Base-by-base conservation (phyloP, 2,797 vertebrate genomes). In the Sparus aurata region DNA sequence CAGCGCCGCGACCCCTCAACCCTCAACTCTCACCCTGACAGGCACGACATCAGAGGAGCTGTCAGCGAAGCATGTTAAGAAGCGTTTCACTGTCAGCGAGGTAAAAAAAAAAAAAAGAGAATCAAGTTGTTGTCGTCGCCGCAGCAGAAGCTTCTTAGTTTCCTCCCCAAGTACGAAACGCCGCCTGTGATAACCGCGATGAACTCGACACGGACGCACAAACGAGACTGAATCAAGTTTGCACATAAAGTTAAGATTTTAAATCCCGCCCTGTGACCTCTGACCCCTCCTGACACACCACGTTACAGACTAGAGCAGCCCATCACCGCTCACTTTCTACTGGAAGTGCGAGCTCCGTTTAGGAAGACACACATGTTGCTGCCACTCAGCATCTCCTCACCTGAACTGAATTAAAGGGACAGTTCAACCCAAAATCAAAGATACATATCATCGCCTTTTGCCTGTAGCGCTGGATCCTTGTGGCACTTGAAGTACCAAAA, bases 1-100 rank as follows among this genome's bases (percentile, higher is more conserved):
- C 84, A 86, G 80, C 87, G 73, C 69, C 60, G 1, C 25, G 80
- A 82, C 86, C 89, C 76, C 77, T 87, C 46, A 82, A 77, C 91
- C 25, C 63, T 85, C 2, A 88, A 85, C 89, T 83, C 75, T 90
- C 64, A 86, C 86, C 88, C 69, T 30, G 30, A 73, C 73, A 82
- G 77, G 70, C 79, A 75, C 38, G 73, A 84, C 86, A 87, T 87
- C 79, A 88, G 58, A 88, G 63, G 55, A 55, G 50, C 77, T 83
- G 80, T 85, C 86, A 86, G 17, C 53, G 11, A 71, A 76, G 77
- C 69, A 73, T 86, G 84, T 89, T 79, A 74, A 83, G 85, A 80
- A 82, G 62, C 79, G 62, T 79, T 83, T 91, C 69, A 69, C 66
- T 66, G 53, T 83, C 67, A 53, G 27, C 54, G n/a, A 50, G 20